Percentiles rank a stretch among this genome's conserved stretches.
Conservation (phyloP, 2,113 vertebrate genomes). For the Corythornis cristatus region DNA sequence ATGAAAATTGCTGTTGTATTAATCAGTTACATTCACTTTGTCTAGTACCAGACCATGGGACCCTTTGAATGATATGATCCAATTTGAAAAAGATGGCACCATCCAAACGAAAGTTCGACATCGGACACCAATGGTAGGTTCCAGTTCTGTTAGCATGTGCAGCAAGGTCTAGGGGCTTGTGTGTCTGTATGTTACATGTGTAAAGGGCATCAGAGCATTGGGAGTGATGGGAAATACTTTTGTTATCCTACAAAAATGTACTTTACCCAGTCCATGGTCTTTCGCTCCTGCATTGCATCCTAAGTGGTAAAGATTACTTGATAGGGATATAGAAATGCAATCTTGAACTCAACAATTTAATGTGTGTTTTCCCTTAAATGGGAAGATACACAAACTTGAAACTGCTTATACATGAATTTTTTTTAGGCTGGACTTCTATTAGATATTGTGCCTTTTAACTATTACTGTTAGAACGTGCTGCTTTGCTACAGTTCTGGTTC, state of each 20-base stretch:
- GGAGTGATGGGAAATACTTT: not conserved
- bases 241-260: not conserved
- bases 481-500: not conserved
- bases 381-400: not conserved
- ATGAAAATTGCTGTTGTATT: not conserved
- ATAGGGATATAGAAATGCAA: not conserved
- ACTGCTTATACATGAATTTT: not conserved
- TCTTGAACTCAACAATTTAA: not conserved
- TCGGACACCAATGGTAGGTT: constrained; percentile 97
- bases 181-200: constrained; percentile 51
- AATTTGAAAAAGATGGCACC: constrained; percentile 95
- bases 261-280: not conserved
- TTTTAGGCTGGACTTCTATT: not conserved
- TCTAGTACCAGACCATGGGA: constrained; percentile 96
- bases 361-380: not conserved
- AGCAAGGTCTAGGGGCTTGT: constrained; percentile 47
- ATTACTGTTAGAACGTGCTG: not conserved
- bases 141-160: constrained; percentile 66
- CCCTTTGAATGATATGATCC: constrained; percentile 96
- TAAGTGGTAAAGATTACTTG: not conserved
- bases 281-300: not conserved
- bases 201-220: not conserved
- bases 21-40: not conserved
- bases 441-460: not conserved
- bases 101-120: constrained; percentile 98